Base-by-base conservation (phyloP, 2,797 vertebrate species). In the Sebastiscus albofasciatus region DNA sequence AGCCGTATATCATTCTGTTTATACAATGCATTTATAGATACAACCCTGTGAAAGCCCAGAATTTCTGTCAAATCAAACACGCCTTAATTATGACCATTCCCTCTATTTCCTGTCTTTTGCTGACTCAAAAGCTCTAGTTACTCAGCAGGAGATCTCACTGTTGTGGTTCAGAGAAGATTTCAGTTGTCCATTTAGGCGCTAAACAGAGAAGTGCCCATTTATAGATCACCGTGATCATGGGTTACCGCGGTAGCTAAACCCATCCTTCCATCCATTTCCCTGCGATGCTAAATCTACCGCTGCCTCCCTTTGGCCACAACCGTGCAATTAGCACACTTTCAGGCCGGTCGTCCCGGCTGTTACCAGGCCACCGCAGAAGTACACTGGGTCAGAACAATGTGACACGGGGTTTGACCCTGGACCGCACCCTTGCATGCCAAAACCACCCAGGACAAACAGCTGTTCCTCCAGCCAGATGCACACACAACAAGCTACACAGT, bases 301-400 rank as follows among this genome's bases (percentile, higher is more conserved):
- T 79, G 88, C 82, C 85, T 90, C 79, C 87, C 69, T 71, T 72
- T 5, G 55, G 82, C 90, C 93, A 83, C 93, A 94, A 85, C 33
- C 90, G 2, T 93, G 77, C 87, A 92, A 93, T 95, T 93, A 91
- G 84, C 93, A 92, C 94, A 89, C 91, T 87, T 79, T 87, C 87
- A 73, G 86, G 81, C 87, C 77, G n/a, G 72, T 71, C 55, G 61
- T 77, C 86, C 72, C 69, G 39, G 82, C 89, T 86, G 77, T 80
- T 78, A 83, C 72, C 87, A 52, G 70, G 79, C 87, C 86, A 87
- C 94, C 89, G 1, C 90, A 92, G 84, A 39, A 84, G 85, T 65
- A 82, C 77, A 77, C 80, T 79, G 77, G 92, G 91, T 94, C 91
- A 87, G 71, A 77, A 90, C 93, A 86, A 89, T 87, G 89, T 88